Base-by-base conservation (phyloP, 2,888 invertebrate species). In the Dolichomitus sp. region DNA sequence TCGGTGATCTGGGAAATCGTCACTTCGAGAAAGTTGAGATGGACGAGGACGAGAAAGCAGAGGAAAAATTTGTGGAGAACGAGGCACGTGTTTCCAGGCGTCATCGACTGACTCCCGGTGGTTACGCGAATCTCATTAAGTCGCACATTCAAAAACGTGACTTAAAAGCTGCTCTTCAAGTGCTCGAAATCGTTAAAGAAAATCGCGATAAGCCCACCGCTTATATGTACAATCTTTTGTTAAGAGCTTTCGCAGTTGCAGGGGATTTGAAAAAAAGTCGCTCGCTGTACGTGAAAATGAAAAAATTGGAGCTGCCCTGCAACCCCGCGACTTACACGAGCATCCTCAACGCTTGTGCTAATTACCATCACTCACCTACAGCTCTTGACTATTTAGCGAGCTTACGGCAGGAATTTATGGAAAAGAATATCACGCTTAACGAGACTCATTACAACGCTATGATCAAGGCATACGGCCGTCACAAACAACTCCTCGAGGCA, bases 181-280 rank as follows among this genome's bases (percentile, higher is more conserved):
- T 98, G 2, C 92, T 98, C 65, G 97, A 98, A 91, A 97, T 98
- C 96, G 90, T 97, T 7, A 95, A 97, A 92, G 95, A 96, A 88
- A 98, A 98, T 91, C 95, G 96, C 87, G 97, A 97, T 0, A 96
- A 96, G 92, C 98, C 98, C 0, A 96, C 96, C 81, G 95, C 95
- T 85, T 97, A 97, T 91, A 96, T 97, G 88, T 99, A 96, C 91
- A 97, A 97, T 91, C 94, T 98, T 75, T 93, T 99, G n/a, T 96
- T 99, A 81, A 96, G 96, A 80, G 97, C 96, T 9, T 97, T 97
- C 93, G 98, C 97, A 2, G 94, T 96, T 88, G 96, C 96, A 0
- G 99, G 99, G 0, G 97, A 98, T 89, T 96, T 98, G 1, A 96
- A 97, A 88, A 98, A 97, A 94, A 98, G 98, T 1, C 98, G 98